Conservation (phyloP, 2,888 invertebrate genomes). For the Hyposoter didymator region DNA sequence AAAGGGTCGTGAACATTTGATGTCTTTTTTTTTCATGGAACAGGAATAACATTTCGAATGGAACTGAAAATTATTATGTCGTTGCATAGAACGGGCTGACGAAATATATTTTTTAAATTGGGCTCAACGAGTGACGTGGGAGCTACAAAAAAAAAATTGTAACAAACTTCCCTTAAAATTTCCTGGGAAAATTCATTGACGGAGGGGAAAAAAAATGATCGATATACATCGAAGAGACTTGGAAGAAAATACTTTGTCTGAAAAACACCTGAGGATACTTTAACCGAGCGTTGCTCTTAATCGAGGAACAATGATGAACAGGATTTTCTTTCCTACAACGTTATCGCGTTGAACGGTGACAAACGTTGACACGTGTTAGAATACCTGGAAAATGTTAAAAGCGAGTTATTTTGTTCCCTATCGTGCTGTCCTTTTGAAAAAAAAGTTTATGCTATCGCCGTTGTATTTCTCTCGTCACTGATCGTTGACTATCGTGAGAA, state of each 20-base stretch:
- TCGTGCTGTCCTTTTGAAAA: not conserved
- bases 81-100: not conserved
- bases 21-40: not conserved
- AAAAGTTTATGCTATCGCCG: slow-evolving; percentile 33
- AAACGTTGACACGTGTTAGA: slow-evolving; percentile 64
- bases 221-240: not conserved
- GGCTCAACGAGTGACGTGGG: no score
- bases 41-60: not conserved
- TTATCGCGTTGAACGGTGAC: slow-evolving; percentile 59
- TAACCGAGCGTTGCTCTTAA: slow-evolving; percentile 20
- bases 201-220: not conserved
- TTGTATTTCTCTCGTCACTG: slow-evolving; percentile 45
- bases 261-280: slow-evolving; percentile 31
- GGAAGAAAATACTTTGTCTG: not conserved
- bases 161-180: no score
- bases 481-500: slow-evolving; percentile 45
- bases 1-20: not conserved
- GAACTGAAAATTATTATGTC: no score
- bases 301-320: slow-evolving; percentile 37
- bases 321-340: slow-evolving; percentile 27
- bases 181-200: no score
- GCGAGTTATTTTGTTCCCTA: slow-evolving; percentile 16
- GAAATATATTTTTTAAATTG: not conserved
- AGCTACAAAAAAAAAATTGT: no score
- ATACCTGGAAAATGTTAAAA: slow-evolving; percentile 59